Evolutionary conservation across 1,140 invertebrate species (phyloP).

Genomic region (Nebria ingens): DNA sequence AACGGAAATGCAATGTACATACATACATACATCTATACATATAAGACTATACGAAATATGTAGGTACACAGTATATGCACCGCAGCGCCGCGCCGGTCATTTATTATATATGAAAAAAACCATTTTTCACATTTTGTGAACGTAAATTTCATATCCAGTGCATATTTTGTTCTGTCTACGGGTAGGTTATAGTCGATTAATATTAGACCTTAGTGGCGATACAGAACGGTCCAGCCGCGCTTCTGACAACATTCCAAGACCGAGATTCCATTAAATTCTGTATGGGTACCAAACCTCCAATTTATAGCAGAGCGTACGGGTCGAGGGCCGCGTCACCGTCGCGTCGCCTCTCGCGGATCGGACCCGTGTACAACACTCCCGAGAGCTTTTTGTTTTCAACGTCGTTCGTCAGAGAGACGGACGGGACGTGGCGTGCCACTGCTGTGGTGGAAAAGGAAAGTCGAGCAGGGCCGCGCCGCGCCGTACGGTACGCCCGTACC

Average conservation of each 20-base stretch:
- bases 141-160: too few species aligned
- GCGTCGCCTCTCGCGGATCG: neutral
- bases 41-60: too few species aligned
- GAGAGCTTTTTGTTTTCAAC: slow-evolving; percentile 4
- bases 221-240: neutral
- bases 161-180: too few species aligned
- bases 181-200: too few species aligned
- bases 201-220: neutral
- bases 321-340: neutral
- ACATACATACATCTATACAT: neutral
- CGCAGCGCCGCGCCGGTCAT: too few species aligned
- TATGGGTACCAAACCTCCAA: neutral
- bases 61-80: too few species aligned
- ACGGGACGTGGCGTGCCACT: neutral
- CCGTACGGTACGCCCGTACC: neutral
- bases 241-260: neutral
- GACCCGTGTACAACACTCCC: neutral
- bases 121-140: too few species aligned
- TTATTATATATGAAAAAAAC: too few species aligned
- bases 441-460: neutral
- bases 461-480: neutral
- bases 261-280: neutral
- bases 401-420: neutral
- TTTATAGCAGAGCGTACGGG: neutral
- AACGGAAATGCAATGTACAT: neutral